Percentiles rank a stretch among this genome's conserved stretches.
These are phyloP conservation scores for Rhinichthys klamathensis DNA, from an alignment of 2,113 vertebrate genomes.

Conservation along the genomic window DNA sequence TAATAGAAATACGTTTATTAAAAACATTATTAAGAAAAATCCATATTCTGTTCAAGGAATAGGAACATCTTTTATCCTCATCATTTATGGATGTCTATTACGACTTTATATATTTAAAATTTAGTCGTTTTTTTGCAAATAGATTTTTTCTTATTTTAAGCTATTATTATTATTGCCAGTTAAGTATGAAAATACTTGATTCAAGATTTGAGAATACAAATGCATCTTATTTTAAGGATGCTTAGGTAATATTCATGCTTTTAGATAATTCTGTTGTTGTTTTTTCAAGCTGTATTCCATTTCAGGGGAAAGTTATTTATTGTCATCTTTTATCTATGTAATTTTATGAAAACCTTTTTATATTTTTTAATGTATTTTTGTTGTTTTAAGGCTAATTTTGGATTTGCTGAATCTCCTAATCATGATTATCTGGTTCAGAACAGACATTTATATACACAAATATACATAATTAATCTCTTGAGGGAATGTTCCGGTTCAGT, in stretches of 20 bases:
- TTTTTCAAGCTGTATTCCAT: conserved; percentile 22
- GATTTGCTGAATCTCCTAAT: conserved; percentile 8
- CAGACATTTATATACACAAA: background rate
- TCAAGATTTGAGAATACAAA: background rate
- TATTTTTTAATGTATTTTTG: conserved; percentile 5
- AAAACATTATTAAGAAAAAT: background rate
- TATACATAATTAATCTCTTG: too few species aligned
- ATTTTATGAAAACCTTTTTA: conserved; percentile 29
- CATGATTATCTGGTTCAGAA: background rate
- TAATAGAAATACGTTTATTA: background rate
- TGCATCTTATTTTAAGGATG: conserved; percentile 4
- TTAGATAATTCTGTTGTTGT: background rate
- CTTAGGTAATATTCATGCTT: background rate
- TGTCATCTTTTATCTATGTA: background rate
- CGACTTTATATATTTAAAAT: background rate
- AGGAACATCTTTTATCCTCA: background rate
- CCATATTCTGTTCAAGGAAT: background rate
- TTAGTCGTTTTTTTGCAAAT: too few species aligned
- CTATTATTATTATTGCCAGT: background rate
- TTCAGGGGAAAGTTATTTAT: conserved; percentile 21
- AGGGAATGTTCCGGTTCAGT: too few species aligned
- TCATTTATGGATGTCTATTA: background rate
- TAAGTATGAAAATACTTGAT: background rate
- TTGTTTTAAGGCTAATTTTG: conserved; percentile 2
- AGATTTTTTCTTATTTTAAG: background rate